Evolutionary conservation across 35 echinoderm and acorn worm genomes (phyloP).

Genomic region (Lytechinus pictus): DNA sequence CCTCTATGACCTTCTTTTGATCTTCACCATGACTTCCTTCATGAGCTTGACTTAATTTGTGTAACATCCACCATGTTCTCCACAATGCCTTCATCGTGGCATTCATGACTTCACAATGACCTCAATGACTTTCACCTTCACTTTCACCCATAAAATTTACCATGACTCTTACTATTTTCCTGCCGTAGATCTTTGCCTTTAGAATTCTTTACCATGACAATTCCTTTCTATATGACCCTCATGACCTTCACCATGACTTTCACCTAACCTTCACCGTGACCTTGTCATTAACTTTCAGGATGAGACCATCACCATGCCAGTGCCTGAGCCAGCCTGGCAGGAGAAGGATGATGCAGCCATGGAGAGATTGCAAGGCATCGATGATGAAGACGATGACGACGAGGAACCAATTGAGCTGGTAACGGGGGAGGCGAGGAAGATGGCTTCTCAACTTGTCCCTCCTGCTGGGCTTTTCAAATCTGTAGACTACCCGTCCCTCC

Average conservation of each 20-base stretch:
- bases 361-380: conserved; percentile 16
- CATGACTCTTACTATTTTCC: no score
- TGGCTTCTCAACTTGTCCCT: conserved; percentile 65
- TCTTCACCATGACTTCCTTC: background rate
- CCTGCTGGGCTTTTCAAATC: conserved; percentile 88
- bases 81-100: no score
- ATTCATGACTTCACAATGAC: no score
- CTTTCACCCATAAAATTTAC: no score
- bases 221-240: background rate
- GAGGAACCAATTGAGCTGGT: conserved; percentile 57
- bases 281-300: conserved; percentile 58
- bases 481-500: conserved; percentile 89
- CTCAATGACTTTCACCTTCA: no score
- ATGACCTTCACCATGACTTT: background rate
- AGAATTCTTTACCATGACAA: no score
- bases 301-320: conserved; percentile 88
- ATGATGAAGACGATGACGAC: conserved; percentile 16
- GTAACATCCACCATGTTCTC: no score
- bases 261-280: background rate
- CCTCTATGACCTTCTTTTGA: background rate
- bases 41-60: no score
- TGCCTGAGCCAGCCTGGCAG: conserved; percentile 81
- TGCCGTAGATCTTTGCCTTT: no score
- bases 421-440: conserved; percentile 34
- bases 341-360: conserved; percentile 42